Base-by-base conservation (phyloP, 2,797 vertebrate genomes). In the Lycodopsis pacificus region DNA sequence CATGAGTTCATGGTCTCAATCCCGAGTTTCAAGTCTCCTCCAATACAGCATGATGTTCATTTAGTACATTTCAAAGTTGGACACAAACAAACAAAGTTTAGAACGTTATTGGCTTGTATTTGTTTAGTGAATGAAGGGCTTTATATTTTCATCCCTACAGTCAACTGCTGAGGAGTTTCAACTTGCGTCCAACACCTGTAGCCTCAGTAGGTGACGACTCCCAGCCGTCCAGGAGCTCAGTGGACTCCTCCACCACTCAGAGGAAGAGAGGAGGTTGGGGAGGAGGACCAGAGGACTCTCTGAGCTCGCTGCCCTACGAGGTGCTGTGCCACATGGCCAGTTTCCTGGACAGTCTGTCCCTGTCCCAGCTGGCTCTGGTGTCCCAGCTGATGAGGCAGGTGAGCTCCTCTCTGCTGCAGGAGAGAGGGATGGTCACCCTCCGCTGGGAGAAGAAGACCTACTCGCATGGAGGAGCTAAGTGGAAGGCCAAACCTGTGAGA, bases 301-400 rank as follows among this genome's bases (percentile, higher is more conserved):
- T 99, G 64, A 97, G 95, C 86, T 94, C 77, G 56, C 93, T 98
- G 48, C 97, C 97, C 14, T 94, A 96, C 65, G 97, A 98, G 90
- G 87, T 99, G 76, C 90, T 99, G 59, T 95, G 96, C 53, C 97
- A 98, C 81, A 89, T 99, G 57, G 97, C 97, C 4, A 93, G 92
- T 19, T 99, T 98, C 93, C 92, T 99, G 89, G 98, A 99, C 93
- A 97, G 97, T 79, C 92, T 97, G 86, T 98, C 97, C 72, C 95
- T 99, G 75, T 96, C 95, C 61, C 98, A 99, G 91, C 93, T 99
- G 66, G 97, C 98, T 0, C 95, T 97, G 90, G 98, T 97, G 58
- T 99, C 97, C 0, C 87, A 76, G 62, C 92, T 97, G 71, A 97
- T 98, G 97, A 97, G 97, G 84, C 96, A 97, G 56, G 96, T 99